Percentiles rank a stretch among this genome's conserved stretches.
Conservation (phyloP, 2,888 invertebrate species). For the Campaea margaritaria region DNA sequence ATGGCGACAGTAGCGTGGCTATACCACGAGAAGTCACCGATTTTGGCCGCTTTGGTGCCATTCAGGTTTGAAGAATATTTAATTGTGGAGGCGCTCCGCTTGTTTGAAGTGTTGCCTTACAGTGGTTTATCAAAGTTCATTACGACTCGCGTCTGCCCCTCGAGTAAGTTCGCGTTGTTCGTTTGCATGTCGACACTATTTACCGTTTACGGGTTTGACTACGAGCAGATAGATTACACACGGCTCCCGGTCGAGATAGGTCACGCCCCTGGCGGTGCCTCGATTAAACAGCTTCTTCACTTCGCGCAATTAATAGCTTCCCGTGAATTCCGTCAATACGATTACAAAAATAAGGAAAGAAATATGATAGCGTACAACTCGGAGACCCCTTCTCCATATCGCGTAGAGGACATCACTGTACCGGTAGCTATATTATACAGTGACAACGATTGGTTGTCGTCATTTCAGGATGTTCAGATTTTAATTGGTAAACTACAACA, state of each 20-base stretch:
- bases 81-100: conserved; percentile 5
- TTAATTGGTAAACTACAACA: conserved; percentile 42
- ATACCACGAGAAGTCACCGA: conserved; percentile 63
- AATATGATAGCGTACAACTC: conserved; percentile 45
- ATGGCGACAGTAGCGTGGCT: conserved; percentile 87
- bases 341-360: conserved; percentile 38
- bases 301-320: conserved; percentile 48
- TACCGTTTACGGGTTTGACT: conserved; percentile 46
- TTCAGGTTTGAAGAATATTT: background rate
- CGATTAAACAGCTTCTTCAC: conserved; percentile 67
- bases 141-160: conserved; percentile 8
- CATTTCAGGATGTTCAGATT: conserved; percentile 38
- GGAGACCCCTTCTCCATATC: conserved; percentile 21
- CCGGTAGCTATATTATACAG: conserved; percentile 46
- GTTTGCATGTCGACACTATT: conserved; percentile 43
- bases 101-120: conserved; percentile 24
- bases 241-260: conserved; percentile 39
- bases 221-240: conserved; percentile 40
- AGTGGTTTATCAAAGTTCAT: conserved; percentile 10
- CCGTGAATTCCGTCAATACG: conserved; percentile 47
- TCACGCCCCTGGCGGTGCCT: conserved; percentile 67
- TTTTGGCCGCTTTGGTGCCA: conserved; percentile 6
- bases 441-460: conserved; percentile 48
- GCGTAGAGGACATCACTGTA: conserved; percentile 37
- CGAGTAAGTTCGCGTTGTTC: conserved; percentile 2